A percentile compares a stretch with the other conserved stretches of the same genome.
Conservation (phyloP, 2,113 vertebrate species). For the Bufo gargarizans region DNA sequence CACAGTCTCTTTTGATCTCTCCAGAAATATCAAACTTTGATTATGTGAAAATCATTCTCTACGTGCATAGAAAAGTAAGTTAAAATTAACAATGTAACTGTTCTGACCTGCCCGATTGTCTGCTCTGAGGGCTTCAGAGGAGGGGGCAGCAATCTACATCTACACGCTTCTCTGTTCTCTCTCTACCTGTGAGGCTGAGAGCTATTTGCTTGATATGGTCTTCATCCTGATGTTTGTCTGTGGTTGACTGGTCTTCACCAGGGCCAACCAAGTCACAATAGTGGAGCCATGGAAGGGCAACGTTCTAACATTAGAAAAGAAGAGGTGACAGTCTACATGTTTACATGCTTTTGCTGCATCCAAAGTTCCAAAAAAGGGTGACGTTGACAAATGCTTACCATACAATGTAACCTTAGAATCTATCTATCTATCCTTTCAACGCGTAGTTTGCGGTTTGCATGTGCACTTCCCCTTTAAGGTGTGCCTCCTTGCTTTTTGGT, state of each 20-base stretch:
- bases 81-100: constrained; percentile 61
- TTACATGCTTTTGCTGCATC: not conserved
- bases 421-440: no score
- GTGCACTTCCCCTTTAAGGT: no score
- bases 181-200: not conserved
- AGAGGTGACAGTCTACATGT: no score
- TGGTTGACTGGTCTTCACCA: constrained; percentile 3
- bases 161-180: not conserved
- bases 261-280: not conserved
- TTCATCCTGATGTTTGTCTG: constrained; percentile 8
- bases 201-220: not conserved
- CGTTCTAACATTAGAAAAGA: not conserved
- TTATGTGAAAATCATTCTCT: constrained; percentile 71
- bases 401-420: no score
- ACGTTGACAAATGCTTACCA: not conserved
- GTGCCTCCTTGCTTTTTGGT: no score
- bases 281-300: not conserved
- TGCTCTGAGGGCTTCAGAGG: constrained; percentile 31
- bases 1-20: constrained; percentile 73
- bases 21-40: constrained; percentile 76
- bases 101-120: constrained; percentile 59
- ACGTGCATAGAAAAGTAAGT: constrained; percentile 70
- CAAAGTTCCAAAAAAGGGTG: not conserved
- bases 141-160: constrained; percentile 7
- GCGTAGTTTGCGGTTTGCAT: no score